Percentiles rank a stretch among this genome's conserved stretches.
Evolutionary conservation across 2,113 vertebrate genomes (phyloP).

Genomic region (Neotoma lepida): DNA sequence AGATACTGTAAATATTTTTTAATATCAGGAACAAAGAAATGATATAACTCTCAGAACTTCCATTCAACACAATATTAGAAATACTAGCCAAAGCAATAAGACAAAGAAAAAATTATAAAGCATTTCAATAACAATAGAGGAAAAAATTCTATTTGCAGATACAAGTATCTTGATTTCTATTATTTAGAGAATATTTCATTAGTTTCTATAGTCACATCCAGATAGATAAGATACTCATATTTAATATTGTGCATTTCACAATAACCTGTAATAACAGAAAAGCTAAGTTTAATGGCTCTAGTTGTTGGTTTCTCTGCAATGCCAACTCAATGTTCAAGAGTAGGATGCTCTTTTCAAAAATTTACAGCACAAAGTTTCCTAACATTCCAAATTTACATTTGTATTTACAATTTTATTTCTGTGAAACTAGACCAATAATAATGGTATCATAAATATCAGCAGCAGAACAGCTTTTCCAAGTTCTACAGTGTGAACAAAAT

Average conservation of each 20-base stretch:
- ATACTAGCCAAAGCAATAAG: background rate
- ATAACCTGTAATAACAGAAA: background rate
- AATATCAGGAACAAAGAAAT: background rate
- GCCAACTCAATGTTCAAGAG: background rate
- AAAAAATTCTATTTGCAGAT: background rate
- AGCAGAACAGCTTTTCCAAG: background rate
- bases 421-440: background rate
- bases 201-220: background rate
- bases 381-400: background rate
- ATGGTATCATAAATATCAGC: background rate
- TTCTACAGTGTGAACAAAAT: background rate
- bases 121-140: background rate
- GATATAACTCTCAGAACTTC: background rate
- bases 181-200: background rate
- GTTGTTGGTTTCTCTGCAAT: background rate
- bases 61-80: background rate
- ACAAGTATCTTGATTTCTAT: background rate
- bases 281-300: background rate
- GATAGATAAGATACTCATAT: background rate
- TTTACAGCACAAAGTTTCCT: background rate
- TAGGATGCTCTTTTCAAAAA: background rate
- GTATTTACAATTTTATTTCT: background rate
- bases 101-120: background rate
- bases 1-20: background rate
- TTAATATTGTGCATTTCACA: background rate